phyloP scores from a whole-genome alignment of 2,888 invertebrate species.

The Eilema depressum region DNA sequence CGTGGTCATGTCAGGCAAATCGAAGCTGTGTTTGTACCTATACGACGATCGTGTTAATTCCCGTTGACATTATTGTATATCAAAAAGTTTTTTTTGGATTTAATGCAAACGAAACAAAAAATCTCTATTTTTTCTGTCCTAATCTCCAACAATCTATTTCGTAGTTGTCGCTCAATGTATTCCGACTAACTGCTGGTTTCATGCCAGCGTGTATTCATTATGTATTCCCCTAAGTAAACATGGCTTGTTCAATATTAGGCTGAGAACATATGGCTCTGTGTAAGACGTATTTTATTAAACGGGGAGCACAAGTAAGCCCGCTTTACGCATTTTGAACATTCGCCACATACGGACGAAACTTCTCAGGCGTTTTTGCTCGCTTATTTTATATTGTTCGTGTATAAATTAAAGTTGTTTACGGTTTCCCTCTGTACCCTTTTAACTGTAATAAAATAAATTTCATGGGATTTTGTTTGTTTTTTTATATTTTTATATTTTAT shows the following conservation, averaged over 20 bases:
- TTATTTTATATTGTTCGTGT: conserved; percentile 44
- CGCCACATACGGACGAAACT: conserved; percentile 40
- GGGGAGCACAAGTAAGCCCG: conserved; percentile 50
- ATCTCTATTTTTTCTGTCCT: too few species aligned
- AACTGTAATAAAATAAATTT: conserved; percentile 31
- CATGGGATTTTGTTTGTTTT: conserved; percentile 22
- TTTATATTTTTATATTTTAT: conserved; percentile 1
- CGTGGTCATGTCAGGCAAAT: too few species aligned
- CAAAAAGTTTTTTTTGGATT: too few species aligned
- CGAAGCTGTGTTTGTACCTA: too few species aligned
- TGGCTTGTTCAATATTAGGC: conserved; percentile 66
- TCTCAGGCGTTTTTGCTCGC: conserved; percentile 30
- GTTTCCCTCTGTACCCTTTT: conserved; percentile 27
- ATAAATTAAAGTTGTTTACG: conserved; percentile 47
- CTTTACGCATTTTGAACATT: conserved; percentile 55
- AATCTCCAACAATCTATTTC: not conserved
- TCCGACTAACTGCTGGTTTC: conserved; percentile 7
- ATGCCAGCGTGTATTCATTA: conserved; percentile 60
- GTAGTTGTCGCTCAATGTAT: not conserved
- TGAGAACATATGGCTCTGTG: conserved; percentile 64
- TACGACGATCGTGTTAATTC: too few species aligned
- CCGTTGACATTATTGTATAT: too few species aligned
- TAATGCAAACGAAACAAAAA: too few species aligned
- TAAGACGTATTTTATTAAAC: conserved; percentile 71
- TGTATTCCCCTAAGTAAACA: conserved; percentile 69